Evolutionary conservation across 2,888 invertebrate genomes (phyloP).

Genomic region (Agrenia bidenticulata): DNA sequence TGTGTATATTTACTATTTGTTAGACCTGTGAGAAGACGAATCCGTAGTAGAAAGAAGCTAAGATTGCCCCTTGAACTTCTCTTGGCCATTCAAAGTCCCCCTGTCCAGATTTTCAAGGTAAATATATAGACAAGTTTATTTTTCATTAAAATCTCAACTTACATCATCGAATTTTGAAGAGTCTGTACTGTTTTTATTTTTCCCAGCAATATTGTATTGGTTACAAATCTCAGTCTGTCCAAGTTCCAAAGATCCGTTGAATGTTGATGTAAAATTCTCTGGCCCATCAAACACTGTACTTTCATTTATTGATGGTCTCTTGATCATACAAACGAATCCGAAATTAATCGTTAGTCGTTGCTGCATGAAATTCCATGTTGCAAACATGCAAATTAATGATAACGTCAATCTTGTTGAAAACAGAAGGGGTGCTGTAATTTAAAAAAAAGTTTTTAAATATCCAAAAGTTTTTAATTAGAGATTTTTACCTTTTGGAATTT

Average conservation of each 20-base stretch:
- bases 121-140: too few species aligned
- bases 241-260: too few species aligned
- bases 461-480: too few species aligned
- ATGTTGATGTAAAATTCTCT: too few species aligned
- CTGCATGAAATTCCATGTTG: slow-evolving; percentile 54
- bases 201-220: slow-evolving; percentile 44
- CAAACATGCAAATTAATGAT: slow-evolving; percentile 10
- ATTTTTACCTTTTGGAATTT: too few species aligned
- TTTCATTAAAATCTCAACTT: not conserved
- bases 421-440: slow-evolving; percentile 1
- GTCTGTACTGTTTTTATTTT: slow-evolving; percentile 7
- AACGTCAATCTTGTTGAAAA: slow-evolving; percentile 5
- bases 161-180: not conserved
- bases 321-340: slow-evolving; percentile 63
- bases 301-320: slow-evolving; percentile 48
- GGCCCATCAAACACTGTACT: too few species aligned
- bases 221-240: slow-evolving; percentile 17
- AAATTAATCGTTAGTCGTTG: slow-evolving; percentile 61
- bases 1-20: not conserved
- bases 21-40: slow-evolving; percentile 55
- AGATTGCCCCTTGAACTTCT: slow-evolving; percentile 59
- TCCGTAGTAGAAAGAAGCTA: slow-evolving; percentile 63
- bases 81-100: slow-evolving; percentile 62
- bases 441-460: too few species aligned
- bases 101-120: slow-evolving; percentile 22